Base-by-base conservation (phyloP, 2,888 invertebrate genomes). In the Neuroscelio doddi region DNA sequence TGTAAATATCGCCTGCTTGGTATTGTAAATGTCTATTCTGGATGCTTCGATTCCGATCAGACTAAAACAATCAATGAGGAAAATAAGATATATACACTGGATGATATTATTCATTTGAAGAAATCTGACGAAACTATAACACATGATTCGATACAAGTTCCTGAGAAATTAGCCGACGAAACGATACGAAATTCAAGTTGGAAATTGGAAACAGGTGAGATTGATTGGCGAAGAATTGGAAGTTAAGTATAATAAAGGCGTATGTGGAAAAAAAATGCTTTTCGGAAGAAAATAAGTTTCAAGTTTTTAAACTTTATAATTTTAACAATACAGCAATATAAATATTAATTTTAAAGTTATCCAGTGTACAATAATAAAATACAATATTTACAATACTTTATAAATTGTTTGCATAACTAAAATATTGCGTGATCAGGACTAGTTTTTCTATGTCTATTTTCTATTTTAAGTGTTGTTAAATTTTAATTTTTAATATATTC, bases 41-140 rank as follows among this genome's bases (percentile, higher is more conserved):
- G 84, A 80, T 72, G 78, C 84, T 67, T 84, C 79, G 44, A 64
- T 52, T 56, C 63, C 38, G 58, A 63, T 46, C 45, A 69, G 39
- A 63, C 70, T 10, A 70, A 70, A 42, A 64, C 63, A 26, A 47
- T 44, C 1, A 44, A 62, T 26, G 47, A 71, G 49, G 62, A 69
- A 41, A 32, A 53, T 36, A 62, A 69, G 72, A 83, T 87, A 65
- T 87, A 86, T 68, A 87, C 87, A 29, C 72, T 86, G 3, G 79
- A 86, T 44, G 87, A 89, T 80, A 59, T 88, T 12, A 76, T 8
- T 24, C 21, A 14, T 29, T 26, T 9, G 1, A 14, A 7, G 17
- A 55, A 21, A 4, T 14, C 34, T 1, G 10, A 32, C 9, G 16
- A 30, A 15, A 16, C 45, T 14, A 17, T 50, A 44, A 36, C 42